Conservation (phyloP, 23 tunicate genomes). For the Oikopleura vanhoeffeni region DNA sequence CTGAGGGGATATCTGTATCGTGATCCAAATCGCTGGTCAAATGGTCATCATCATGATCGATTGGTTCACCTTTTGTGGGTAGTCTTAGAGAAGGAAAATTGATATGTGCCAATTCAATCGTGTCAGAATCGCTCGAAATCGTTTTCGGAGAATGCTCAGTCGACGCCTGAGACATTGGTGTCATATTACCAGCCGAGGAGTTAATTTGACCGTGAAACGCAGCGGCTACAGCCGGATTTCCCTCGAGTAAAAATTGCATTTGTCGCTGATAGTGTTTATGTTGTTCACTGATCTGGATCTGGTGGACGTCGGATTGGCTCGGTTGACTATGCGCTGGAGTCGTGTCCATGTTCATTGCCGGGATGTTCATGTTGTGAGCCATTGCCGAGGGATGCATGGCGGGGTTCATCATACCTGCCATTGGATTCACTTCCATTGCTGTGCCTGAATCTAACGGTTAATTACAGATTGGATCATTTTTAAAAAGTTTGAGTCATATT, state of each 20-base stretch:
- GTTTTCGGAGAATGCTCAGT: not conserved
- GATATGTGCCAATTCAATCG: not conserved
- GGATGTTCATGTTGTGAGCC: not conserved
- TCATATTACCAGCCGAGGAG: not conserved
- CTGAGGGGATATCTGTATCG: not conserved
- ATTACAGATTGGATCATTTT: too few relatives aligned
- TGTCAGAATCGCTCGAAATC: not conserved
- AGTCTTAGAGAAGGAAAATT: not conserved
- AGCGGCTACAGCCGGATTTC: not conserved
- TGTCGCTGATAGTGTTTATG: conserved; percentile 6
- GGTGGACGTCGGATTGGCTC: not conserved
- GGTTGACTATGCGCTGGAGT: not conserved
- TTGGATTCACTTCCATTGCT: conserved; percentile 6
- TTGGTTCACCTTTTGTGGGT: not conserved
- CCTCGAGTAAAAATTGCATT: not conserved
- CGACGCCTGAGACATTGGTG: not conserved
- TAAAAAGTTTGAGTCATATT: too few relatives aligned
- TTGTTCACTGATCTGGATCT: not conserved
- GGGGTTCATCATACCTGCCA: not conserved
- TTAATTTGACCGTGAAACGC: not conserved
- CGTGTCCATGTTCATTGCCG: not conserved
- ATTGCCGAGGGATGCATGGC: conserved; percentile 4
- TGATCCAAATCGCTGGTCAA: not conserved
- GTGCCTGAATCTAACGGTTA: too few relatives aligned
- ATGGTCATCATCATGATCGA: not conserved